phyloP scores from a whole-genome alignment of 2,888 invertebrate genomes.

The Parelbella ahira region DNA sequence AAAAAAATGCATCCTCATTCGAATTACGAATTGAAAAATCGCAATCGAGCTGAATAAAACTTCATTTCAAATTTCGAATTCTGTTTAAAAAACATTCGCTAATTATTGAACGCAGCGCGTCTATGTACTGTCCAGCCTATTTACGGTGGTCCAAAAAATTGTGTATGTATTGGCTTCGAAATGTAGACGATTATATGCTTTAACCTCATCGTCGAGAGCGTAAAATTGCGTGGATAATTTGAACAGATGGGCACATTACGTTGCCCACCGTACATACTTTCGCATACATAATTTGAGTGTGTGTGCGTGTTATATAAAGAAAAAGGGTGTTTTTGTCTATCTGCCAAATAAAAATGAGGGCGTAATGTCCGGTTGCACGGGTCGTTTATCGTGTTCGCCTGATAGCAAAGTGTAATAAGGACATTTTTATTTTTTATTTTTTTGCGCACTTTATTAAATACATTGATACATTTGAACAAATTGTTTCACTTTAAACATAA shows the following conservation, averaged over 20 bases:
- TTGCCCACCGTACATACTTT: slow-evolving; percentile 32
- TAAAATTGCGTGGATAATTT: slow-evolving; percentile 37
- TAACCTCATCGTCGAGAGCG: slow-evolving; percentile 27
- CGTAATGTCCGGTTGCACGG: slow-evolving; percentile 73
- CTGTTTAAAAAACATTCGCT: slow-evolving; percentile 73
- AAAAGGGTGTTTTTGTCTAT: slow-evolving; percentile 78
- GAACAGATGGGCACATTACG: slow-evolving; percentile 32
- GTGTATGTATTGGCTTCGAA: slow-evolving; percentile 34
- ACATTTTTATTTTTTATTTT: slow-evolving; percentile 31
- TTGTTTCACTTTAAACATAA: background rate
- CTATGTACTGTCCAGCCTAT: slow-evolving; percentile 51
- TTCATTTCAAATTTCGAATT: slow-evolving; percentile 71
- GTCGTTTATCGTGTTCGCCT: slow-evolving; percentile 61
- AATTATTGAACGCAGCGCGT: slow-evolving; percentile 64
- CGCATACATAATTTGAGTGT: slow-evolving; percentile 40
- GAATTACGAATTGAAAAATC: slow-evolving; percentile 57
- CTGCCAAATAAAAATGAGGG: slow-evolving; percentile 79
- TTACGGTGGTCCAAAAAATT: slow-evolving; percentile 33
- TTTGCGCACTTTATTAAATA: background rate
- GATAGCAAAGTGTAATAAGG: slow-evolving; percentile 40
- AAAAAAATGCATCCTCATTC: slow-evolving; percentile 41
- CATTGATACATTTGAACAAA: background rate
- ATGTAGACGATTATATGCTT: slow-evolving; percentile 35
- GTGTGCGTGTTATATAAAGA: slow-evolving; percentile 59
- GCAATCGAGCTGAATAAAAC: slow-evolving; percentile 63